Conservation (phyloP, 2,113 vertebrate genomes). For the Neodon shergylaensis region DNA sequence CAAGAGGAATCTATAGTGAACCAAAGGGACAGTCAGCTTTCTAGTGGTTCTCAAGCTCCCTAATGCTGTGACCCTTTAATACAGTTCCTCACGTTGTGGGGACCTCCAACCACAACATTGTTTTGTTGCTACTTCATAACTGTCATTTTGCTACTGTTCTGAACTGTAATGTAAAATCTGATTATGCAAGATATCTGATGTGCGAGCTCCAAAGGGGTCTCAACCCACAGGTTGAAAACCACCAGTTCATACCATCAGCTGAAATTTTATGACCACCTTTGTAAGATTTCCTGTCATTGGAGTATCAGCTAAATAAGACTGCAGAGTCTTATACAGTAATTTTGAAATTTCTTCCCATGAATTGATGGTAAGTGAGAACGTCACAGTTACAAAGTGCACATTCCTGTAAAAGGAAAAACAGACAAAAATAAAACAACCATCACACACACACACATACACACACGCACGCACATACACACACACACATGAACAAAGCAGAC, state of each 20-base stretch:
- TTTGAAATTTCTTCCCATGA: conserved; percentile 25
- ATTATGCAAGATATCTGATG: neutral
- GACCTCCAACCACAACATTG: neutral
- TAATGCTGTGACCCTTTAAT: neutral
- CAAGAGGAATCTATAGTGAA: conserved; percentile 38
- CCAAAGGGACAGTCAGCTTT: neutral
- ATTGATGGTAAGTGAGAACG: neutral
- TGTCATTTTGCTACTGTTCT: neutral
- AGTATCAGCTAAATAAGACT: neutral
- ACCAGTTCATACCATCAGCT: neutral
- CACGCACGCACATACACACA: neutral
- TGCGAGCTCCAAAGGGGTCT: neutral
- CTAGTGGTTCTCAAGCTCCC: neutral
- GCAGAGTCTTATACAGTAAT: neutral
- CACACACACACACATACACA: neutral
- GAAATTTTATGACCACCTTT: neutral
- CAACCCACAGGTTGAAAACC: neutral
- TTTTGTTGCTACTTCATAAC: neutral
- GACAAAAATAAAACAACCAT: neutral
- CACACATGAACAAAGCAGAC: neutral
- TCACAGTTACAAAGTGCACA: neutral
- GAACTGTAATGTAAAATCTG: neutral
- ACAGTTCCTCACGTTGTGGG: neutral
- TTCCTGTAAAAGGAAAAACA: neutral
- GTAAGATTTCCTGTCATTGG: neutral